Evolutionary conservation across 2,888 invertebrate species (phyloP).

Genomic region (Hydraecia micacea): DNA sequence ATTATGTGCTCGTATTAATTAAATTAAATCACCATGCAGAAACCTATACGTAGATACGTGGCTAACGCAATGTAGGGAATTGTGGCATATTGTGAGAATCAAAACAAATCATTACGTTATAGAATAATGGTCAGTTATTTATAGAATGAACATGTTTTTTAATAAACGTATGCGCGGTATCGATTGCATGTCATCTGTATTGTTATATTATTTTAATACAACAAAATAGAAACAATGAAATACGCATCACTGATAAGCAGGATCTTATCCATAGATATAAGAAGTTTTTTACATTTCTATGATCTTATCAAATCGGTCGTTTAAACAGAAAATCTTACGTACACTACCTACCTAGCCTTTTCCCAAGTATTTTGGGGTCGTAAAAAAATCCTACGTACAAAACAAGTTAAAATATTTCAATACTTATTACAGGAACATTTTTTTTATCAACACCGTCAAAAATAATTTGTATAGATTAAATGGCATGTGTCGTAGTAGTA

Average conservation of each 20-base stretch:
- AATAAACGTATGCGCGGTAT: neutral
- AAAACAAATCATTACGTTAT: slow-evolving; percentile 17
- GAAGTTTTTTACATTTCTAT: no score
- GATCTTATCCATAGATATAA: no score
- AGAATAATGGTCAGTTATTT: slow-evolving; percentile 5
- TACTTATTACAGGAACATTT: slow-evolving; percentile 1
- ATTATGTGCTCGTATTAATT: slow-evolving; percentile 34
- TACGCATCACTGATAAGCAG: neutral
- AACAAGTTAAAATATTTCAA: neutral
- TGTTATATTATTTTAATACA: neutral
- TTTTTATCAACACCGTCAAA: neutral
- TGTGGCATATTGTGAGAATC: slow-evolving; percentile 1
- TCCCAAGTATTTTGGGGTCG: neutral
- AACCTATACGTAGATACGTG: neutral
- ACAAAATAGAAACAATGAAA: neutral
- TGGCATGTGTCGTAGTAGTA: slow-evolving; percentile 20
- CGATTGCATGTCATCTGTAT: slow-evolving; percentile 11
- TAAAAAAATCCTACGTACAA: neutral
- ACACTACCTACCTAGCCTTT: neutral
- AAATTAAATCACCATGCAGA: slow-evolving; percentile 8
- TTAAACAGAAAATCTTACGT: neutral
- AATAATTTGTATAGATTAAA: slow-evolving; percentile 18
- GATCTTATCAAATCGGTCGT: neutral
- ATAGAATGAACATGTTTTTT: slow-evolving; percentile 3
- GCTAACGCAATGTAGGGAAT: slow-evolving; percentile 2